These are phyloP conservation scores for Argyra leucocephala DNA, from an alignment of 2,888 invertebrate species.

Conservation along the genomic window DNA sequence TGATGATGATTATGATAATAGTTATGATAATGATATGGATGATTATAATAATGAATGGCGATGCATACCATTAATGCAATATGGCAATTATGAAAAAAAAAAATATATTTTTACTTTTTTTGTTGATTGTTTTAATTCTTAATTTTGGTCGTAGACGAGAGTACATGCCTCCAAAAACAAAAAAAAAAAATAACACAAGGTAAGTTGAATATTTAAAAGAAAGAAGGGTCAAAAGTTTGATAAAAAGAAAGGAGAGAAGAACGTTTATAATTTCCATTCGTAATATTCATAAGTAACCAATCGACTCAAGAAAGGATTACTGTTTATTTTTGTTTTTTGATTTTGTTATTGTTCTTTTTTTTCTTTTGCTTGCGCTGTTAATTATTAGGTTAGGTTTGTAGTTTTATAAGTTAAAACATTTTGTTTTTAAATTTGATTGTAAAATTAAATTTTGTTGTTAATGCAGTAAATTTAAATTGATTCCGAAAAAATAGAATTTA, in stretches of 20 bases:
- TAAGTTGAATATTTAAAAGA: neutral
- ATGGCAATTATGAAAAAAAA: neutral
- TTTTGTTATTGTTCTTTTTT: too few relatives aligned
- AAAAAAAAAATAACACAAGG: neutral
- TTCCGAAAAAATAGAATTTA: too few relatives aligned
- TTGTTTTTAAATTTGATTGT: too few relatives aligned
- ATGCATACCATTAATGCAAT: neutral
- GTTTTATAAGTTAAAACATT: too few relatives aligned
- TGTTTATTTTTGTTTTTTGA: too few relatives aligned
- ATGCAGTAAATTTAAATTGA: too few relatives aligned
- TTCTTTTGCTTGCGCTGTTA: too few relatives aligned
- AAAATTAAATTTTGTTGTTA: too few relatives aligned
- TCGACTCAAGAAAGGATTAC: neutral
- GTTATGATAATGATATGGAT: neutral
- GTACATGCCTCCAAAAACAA: neutral
- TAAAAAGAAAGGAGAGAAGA: too few relatives aligned
- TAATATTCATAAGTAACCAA: slow-evolving; percentile 2
- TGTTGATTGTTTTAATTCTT: neutral
- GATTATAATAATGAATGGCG: neutral
- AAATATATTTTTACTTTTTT: neutral
- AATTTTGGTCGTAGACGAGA: neutral
- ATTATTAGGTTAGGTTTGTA: too few relatives aligned
- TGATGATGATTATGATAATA: neutral
- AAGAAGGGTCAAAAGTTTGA: too few relatives aligned
- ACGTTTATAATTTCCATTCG: neutral